Evolutionary conservation across 2,888 invertebrate genomes (phyloP), one percentile per base, ranked within the genome.

Genomic region (Eudemis profundana): DNA sequence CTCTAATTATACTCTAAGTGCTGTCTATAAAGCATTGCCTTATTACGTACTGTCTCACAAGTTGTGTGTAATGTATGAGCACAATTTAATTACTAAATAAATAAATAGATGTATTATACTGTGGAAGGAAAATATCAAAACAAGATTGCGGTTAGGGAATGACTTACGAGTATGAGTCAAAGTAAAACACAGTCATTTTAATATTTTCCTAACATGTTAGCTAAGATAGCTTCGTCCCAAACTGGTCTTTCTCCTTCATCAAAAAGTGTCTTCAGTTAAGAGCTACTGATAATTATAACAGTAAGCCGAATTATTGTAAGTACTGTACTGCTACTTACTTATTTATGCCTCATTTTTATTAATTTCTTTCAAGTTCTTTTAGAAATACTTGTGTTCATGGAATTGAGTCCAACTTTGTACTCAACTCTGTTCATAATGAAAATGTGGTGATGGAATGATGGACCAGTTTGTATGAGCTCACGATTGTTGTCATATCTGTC

Each of bases 11-110:
- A 74, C 68, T 75, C 49, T 79, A 83, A 82, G 80, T 78, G 87
- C 87, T 87, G 85, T 87, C 81, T 87, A 82, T 84, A 84, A 79
- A 84, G 82, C 77, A 86, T 81, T 88, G 88, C 88, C 88, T 88
- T 88, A 88, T 82, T 84, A 85, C 78, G 53, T 76, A 79, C 77
- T 79, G 75, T 83, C 78, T 79, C 79, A 81, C 79, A 71, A 75
- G 74, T 80, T 76, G 75, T 70, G 69, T 78, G 76, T 79, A 75
- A 61, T 80, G 78, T 82, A 81, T 74, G 66, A 75, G 84, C 87
- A 87, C 85, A 70, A 81, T 79, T 77, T 84, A 77, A 81, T 79
- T 68, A 77, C 75, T 73, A 76, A 75, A 74, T 42, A 44, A 44
- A 68, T 75, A 67, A 72, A 73, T 67, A 67, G 36, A 38, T 66